Evolutionary conservation across 2,113 vertebrate genomes (phyloP), one percentile per base, ranked within the genome.

Genomic region (Scortum barcoo): DNA sequence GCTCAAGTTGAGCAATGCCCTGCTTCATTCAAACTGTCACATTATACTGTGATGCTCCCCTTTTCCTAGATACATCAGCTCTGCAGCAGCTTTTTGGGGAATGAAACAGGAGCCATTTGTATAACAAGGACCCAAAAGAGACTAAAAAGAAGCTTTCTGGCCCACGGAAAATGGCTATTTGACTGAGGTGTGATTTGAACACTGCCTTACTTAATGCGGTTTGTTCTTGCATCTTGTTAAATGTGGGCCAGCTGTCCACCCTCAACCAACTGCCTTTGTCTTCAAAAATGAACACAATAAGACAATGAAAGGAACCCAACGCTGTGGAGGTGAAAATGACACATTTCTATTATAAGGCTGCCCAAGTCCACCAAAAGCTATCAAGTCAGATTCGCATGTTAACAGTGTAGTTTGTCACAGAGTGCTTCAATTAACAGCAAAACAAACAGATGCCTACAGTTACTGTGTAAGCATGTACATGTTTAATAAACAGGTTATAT

Each of bases 1-100:
- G 11, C 42, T 14, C 26, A 36, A 62, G 46, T 22, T 24, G 2
- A 24, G 30, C 20, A 1, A 28, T 12, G 30, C 17, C 1, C 3
- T 1, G 3, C 16, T 58, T 56, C 38, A 68, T 75, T 53, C 12
- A 30, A 54, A 60, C 53, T 44, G 70, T 69, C 73, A 81, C 33
- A 42, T 40, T 74, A 56, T 24, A 36, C 20, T 19, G 40, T 4
- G 9, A 40, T 2, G 28, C 3, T 19, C 40, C 24, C 53, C 5
- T 1, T 22, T 51, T 40, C 38, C 19, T 48, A 10, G 1, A 74
- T 7, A 28, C 9, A 63, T 50, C 33, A 48, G 26, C 28, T 65
- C 56, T 20, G 48, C 5, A 0, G 33, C 33, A 6, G 33, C 33
- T 36, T 36, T 36, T 36, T 36, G 33, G 56, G 51, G 53, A 40